Percentiles rank a stretch among this genome's conserved stretches.
Conservation (phyloP, 2,113 vertebrate genomes). For the Etheostoma cragini region DNA sequence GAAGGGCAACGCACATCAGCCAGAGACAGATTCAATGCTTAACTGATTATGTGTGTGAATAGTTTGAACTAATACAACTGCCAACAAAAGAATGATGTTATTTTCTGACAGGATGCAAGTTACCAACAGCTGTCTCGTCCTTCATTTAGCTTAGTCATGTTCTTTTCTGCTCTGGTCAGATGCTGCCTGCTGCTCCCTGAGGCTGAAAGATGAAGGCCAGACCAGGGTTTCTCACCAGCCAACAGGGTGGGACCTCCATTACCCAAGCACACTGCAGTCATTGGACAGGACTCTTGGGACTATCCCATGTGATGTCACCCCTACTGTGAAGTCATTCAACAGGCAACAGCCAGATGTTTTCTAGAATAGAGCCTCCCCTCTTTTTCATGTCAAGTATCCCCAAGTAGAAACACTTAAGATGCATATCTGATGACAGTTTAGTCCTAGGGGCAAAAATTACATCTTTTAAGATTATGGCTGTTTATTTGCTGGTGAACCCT, state of each 20-base stretch:
- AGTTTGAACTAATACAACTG: constrained; percentile 9
- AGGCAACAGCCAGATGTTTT: constrained; percentile 61
- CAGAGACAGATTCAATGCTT: not conserved
- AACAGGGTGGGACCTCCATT: constrained; percentile 69
- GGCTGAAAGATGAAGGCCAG: constrained; percentile 37
- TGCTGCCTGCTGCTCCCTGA: constrained; percentile 21
- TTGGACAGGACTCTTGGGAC: constrained; percentile 59
- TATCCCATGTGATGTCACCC: constrained; percentile 71
- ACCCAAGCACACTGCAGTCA: constrained; percentile 50
- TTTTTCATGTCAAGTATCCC: constrained; percentile 17
- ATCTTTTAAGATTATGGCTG: not conserved
- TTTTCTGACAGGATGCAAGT: not conserved
- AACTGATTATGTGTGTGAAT: not conserved
- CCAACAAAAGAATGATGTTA: constrained; percentile 5
- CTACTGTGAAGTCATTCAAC: constrained; percentile 51
- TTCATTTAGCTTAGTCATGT: constrained; percentile 36
- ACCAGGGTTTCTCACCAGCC: constrained; percentile 32
- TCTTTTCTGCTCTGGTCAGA: constrained; percentile 31
- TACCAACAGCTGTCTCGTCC: constrained; percentile 34
- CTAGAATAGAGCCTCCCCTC: constrained; percentile 7
- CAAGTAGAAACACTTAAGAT: constrained; percentile 14
- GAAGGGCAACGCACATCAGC: constrained; percentile 8
- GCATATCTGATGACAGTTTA: not conserved
- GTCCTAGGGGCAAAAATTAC: not conserved
- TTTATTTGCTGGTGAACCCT: not conserved